A percentile compares a stretch with the other conserved stretches of the same genome.
phyloP scores from a whole-genome alignment of 2,113 vertebrate species.

The Hippolais icterina region DNA sequence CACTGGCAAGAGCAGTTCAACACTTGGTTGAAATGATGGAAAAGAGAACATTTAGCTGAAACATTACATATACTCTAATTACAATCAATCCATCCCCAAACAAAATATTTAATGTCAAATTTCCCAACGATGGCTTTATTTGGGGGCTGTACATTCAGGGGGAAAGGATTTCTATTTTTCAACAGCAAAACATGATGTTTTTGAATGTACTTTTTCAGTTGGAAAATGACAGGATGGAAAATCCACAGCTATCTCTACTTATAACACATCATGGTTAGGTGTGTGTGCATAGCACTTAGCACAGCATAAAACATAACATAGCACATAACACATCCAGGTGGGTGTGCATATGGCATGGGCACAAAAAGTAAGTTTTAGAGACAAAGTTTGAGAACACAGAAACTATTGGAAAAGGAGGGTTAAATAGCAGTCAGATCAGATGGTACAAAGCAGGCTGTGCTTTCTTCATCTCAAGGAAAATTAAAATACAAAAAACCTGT shows the following conservation, averaged over 20 bases:
- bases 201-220: slow-evolving; percentile 41
- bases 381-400: slow-evolving; percentile 65
- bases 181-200: slow-evolving; percentile 47
- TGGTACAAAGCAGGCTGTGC: neutral
- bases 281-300: slow-evolving; percentile 67
- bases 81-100: neutral
- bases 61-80: neutral
- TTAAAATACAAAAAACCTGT: neutral
- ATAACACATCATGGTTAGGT: slow-evolving; percentile 68
- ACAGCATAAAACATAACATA: slow-evolving; percentile 71
- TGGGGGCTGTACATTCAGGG: neutral
- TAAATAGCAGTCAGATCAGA: slow-evolving; percentile 20
- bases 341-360: slow-evolving; percentile 67
- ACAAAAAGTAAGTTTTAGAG: slow-evolving; percentile 65
- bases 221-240: slow-evolving; percentile 68
- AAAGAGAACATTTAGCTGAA: neutral
- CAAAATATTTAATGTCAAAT: neutral
- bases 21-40: neutral
- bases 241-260: slow-evolving; percentile 69
- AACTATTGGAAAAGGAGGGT: slow-evolving; percentile 42
- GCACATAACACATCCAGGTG: slow-evolving; percentile 71
- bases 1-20: neutral
- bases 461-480: neutral
- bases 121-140: neutral
- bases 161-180: slow-evolving; percentile 19